Evolutionary conservation across 2,797 vertebrate genomes (phyloP).

Genomic region (Dromococcyx pavoninus): DNA sequence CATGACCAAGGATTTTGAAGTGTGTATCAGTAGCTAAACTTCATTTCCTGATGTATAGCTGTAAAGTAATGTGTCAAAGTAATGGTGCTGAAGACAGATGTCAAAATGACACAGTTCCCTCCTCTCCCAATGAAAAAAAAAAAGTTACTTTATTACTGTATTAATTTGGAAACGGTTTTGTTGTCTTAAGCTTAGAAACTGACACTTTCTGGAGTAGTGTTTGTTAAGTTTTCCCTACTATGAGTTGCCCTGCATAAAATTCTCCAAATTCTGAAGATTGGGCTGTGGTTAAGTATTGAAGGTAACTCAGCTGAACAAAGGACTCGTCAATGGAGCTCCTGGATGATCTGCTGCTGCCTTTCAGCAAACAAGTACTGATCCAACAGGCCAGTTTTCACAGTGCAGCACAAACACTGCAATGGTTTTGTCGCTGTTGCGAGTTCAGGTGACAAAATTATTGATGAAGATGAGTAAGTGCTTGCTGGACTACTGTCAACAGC

Average conservation of each 20-base stretch:
- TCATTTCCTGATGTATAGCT: neutral
- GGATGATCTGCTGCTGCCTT: neutral
- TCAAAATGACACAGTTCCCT: neutral
- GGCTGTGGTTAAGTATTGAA: neutral
- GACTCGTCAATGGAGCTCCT: rapidly evolving
- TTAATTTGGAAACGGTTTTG: neutral
- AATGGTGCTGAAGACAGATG: neutral
- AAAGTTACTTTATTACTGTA: neutral
- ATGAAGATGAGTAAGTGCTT: neutral
- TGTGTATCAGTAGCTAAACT: neutral
- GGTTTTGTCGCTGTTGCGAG: neutral
- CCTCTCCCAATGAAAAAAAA: neutral
- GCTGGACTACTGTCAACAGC: neutral
- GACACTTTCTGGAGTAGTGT: neutral
- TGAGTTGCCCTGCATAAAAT: neutral
- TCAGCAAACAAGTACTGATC: neutral
- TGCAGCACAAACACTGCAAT: rapidly evolving
- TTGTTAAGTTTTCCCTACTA: neutral
- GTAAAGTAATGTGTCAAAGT: neutral
- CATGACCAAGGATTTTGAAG: neutral
- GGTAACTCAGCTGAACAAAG: rapidly evolving
- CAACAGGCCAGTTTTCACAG: neutral
- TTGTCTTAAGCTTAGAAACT: neutral
- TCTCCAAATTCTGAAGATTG: neutral
- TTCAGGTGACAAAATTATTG: neutral